A percentile compares a stretch with the other conserved stretches of the same genome.
phyloP scores from a whole-genome alignment of 2,113 vertebrate species.

The Ariopsis seemanni region DNA sequence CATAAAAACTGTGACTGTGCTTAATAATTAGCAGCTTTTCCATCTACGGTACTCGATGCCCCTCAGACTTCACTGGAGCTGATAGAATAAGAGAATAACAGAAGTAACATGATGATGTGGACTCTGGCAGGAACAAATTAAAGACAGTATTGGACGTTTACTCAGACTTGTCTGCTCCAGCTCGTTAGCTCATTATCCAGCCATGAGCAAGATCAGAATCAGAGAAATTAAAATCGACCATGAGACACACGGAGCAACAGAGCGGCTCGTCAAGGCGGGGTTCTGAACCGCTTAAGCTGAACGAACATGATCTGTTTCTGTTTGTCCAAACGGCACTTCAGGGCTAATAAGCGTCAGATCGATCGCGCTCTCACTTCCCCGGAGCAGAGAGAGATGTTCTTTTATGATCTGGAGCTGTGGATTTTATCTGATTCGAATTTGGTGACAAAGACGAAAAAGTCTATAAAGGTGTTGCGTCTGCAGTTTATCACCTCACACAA shows the following conservation, averaged over 20 bases:
- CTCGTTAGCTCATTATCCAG: background rate
- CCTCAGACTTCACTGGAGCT: background rate
- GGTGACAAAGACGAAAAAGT: constrained; percentile 7
- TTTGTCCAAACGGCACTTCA: background rate
- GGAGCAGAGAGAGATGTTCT: background rate
- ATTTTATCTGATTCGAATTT: constrained; percentile 1
- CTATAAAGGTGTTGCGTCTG: background rate
- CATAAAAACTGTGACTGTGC: background rate
- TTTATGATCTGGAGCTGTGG: background rate
- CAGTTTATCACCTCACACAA: background rate
- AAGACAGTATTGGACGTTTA: background rate
- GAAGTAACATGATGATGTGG: too few species aligned
- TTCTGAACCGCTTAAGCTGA: background rate
- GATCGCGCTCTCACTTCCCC: background rate
- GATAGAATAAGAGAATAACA: background rate
- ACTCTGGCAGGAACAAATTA: background rate
- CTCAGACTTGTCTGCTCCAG: background rate
- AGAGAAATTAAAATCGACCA: background rate
- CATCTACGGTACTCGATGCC: background rate
- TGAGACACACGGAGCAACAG: background rate
- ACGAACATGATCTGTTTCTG: background rate
- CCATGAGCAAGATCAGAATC: background rate
- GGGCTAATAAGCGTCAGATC: background rate
- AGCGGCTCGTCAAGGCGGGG: background rate
- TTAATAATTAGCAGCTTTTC: background rate